phyloP scores from a whole-genome alignment of 2,113 vertebrate species.

The Erythrocercus mccallii region DNA sequence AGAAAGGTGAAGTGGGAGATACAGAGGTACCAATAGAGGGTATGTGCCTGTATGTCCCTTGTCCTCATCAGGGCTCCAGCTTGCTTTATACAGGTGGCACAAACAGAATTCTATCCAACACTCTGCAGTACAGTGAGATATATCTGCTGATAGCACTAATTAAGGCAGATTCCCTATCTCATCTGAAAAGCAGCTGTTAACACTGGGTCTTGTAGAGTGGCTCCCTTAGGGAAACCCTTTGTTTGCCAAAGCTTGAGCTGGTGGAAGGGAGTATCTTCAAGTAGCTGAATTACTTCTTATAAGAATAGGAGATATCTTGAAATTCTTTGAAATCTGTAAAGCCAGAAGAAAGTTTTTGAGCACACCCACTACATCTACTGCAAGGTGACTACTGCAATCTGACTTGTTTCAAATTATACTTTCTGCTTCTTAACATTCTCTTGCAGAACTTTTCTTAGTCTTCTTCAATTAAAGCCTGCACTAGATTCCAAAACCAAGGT shows the following conservation, averaged over 20 bases:
- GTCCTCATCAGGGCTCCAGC: neutral
- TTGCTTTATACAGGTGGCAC: neutral
- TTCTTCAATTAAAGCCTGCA: neutral
- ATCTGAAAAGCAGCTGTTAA: neutral
- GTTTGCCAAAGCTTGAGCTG: rapidly evolving
- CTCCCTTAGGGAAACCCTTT: neutral
- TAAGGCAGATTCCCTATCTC: neutral
- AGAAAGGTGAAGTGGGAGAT: neutral
- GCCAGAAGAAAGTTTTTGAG: neutral
- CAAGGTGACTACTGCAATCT: neutral
- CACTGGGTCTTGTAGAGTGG: neutral
- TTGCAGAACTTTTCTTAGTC: neutral
- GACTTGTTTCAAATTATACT: neutral
- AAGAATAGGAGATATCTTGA: neutral
- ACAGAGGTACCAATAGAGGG: neutral
- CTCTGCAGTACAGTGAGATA: neutral
- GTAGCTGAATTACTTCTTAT: neutral
- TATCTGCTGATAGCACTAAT: neutral
- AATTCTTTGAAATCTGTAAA: neutral
- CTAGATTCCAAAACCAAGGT: neutral
- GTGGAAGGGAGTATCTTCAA: neutral
- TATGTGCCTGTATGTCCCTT: rapidly evolving
- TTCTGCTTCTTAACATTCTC: neutral
- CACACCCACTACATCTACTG: neutral
- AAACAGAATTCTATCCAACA: neutral